These are phyloP conservation scores for Plemyria rubiginata DNA, from an alignment of 2,888 invertebrate species.

Conservation along the genomic window DNA sequence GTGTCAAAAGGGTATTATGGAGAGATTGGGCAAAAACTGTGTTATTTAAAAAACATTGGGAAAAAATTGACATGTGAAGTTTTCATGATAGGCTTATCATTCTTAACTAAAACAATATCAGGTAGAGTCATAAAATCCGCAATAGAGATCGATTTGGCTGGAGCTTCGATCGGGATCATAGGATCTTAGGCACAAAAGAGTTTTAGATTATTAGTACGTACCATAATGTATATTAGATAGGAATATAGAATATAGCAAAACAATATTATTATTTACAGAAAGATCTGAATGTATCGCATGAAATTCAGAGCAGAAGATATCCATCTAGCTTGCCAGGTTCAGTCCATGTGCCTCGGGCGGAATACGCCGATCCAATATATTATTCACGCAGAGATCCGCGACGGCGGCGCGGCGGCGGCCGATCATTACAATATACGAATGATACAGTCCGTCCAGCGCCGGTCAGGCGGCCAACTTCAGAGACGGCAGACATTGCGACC, in stretches of 20 bases:
- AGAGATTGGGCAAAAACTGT: conserved; percentile 47
- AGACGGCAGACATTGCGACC: conserved; percentile 72
- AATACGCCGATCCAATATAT: conserved; percentile 50
- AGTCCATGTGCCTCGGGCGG: conserved; percentile 24
- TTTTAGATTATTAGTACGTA: too few relatives aligned
- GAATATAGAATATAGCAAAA: not conserved
- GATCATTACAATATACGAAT: conserved; percentile 70
- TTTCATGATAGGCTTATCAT: conserved; percentile 47
- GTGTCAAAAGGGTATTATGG: conserved; percentile 51
- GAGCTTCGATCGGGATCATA: conserved; percentile 20
- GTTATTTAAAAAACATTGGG: conserved; percentile 41
- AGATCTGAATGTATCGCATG: not conserved
- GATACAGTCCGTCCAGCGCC: conserved; percentile 51
- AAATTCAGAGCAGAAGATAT: conserved; percentile 41
- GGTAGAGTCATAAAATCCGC: conserved; percentile 26
- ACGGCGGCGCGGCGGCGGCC: conserved; percentile 52
- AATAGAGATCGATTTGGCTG: conserved; percentile 51
- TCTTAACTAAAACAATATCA: conserved; percentile 52
- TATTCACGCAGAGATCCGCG: conserved; percentile 57
- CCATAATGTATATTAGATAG: not conserved
- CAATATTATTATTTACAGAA: too few relatives aligned
- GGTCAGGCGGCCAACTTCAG: conserved; percentile 65
- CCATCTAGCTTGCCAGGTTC: conserved; percentile 35
- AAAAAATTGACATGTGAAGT: conserved; percentile 39
- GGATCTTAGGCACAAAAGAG: not conserved